Evolutionary conservation across 2,797 vertebrate species (phyloP), one percentile per base, ranked within the genome.

Genomic region (Orientallactaga sibirica): DNA sequence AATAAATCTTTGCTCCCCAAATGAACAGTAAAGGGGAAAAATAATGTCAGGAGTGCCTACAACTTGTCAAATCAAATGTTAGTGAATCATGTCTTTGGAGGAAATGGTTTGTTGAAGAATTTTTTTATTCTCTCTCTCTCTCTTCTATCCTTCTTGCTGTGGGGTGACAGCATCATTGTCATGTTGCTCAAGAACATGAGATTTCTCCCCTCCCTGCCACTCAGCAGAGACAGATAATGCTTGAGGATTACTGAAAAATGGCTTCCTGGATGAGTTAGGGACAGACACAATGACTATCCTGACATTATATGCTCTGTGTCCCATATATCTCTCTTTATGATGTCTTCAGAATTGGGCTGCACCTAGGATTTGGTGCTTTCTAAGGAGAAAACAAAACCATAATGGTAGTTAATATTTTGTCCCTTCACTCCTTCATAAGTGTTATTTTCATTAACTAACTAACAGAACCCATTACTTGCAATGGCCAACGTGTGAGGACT

Each of bases 61-160:
- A 79, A 88, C 92, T 90, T 96, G 94, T 95, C 94, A 93, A 88
- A 93, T 95, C 78, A 89, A 94, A 94, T 94, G 67, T 86, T 91
- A 96, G 79, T 94, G 92, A 96, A 96, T 96, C 93, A 94, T 80
- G 33, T 94, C 93, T 94, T 88, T 15, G 41, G 88, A 92, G 75
- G 66, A 96, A 93, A 94, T 33, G 74, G 74, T 87, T 95, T 95
- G 52, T 84, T 92, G 33, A 86, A 77, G 67, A 61, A 3, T 15
- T 90, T 71, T 33, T 83, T 70, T 12, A 15, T 27, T 24, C 1
- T 14, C n/a, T 55, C 8, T 43, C 52, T 55, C 33, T 48, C 24
- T 58, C 29, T 80, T 52, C 6, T 66, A 11, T 64, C 43, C 10
- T n/a, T 79, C 67, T 91, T 85, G 37, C 41, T 92, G 5, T 6